Conservation (phyloP, 2,113 vertebrate genomes). For the Gnathonemus echidnorhynchus region DNA sequence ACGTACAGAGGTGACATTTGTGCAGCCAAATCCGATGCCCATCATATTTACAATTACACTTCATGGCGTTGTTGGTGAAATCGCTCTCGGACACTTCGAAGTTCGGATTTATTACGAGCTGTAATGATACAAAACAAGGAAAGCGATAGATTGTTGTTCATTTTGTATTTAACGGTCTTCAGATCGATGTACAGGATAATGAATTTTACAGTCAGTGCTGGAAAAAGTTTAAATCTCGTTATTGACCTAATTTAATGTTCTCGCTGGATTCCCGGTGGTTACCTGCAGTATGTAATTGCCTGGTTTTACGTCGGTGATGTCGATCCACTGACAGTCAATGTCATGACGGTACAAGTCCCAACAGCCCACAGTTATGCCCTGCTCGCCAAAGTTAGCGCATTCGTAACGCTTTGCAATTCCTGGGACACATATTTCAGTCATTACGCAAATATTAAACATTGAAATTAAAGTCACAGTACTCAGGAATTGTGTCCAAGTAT, state of each 20-base stretch:
- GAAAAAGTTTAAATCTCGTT: neutral
- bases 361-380: constrained; percentile 96
- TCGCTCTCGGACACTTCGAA: constrained; percentile 92
- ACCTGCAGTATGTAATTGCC: constrained; percentile 98
- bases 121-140: neutral
- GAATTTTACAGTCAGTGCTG: neutral
- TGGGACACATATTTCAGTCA: constrained; percentile 40
- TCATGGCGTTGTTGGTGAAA: constrained; percentile 97
- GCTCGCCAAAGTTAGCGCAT: constrained; percentile 96
- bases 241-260: neutral
- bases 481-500: neutral
- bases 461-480: neutral
- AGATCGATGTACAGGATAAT: neutral
- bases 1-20: constrained; percentile 83
- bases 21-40: constrained; percentile 95
- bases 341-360: constrained; percentile 95
- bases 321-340: constrained; percentile 97
- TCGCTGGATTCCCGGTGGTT: neutral
- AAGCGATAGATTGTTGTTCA: neutral
- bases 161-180: neutral
- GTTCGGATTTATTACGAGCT: constrained; percentile 95
- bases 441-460: neutral
- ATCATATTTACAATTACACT: constrained; percentile 96
- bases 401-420: constrained; percentile 87
- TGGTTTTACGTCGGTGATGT: constrained; percentile 87